Base-by-base conservation (phyloP, 2,797 vertebrate genomes). In the Ceyx erithaca region DNA sequence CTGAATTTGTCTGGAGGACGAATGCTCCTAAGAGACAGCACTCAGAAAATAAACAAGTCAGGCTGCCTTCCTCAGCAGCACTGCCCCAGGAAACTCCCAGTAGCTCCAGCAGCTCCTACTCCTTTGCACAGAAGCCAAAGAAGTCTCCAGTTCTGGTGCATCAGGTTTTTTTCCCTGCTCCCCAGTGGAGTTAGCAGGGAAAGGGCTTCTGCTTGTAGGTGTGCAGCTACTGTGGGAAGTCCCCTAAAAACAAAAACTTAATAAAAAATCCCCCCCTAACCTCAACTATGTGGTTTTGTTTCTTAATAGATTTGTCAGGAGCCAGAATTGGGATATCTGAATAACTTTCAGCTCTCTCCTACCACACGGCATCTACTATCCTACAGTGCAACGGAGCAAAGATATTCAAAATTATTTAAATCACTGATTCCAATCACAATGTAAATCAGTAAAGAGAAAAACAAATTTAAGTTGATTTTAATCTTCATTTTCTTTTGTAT, bases 341-440 rank as follows among this genome's bases (percentile, higher is more conserved):
- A 68, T 23, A 10, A 23, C 59, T 46, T 72, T 78, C 67, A 79
- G 41, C 7, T 19, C 23, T 89, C 51, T 89, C 67, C 45, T 68
- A 73, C 73, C 77, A 86, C 80, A 81, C 40, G 45, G 64, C 33
- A 83, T 26, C 79, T 62, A 82, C 71, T 46, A 93, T 33, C 37
- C 64, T 62, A 54, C 41, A 71, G 72, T 20, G 71, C 58, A 85
- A 78, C 59, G 85, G 87, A 94, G 73, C 64, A 85, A n/a, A 1
- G 89, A 85, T 90, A 94, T 78, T 93, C 90, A 85, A 51, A 89
- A 80, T 68, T 94, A 95, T 92, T 96, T 92, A 95, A 93, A 93
- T 94, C 54, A 33, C 90, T 55, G 76, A 93, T 94, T 95, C 87
- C 79, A 92, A 95, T 87, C 83, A 76, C 87, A 90, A 66, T 58